phyloP scores from a whole-genome alignment of 2,888 invertebrate species.

The Cheilosia soror region DNA sequence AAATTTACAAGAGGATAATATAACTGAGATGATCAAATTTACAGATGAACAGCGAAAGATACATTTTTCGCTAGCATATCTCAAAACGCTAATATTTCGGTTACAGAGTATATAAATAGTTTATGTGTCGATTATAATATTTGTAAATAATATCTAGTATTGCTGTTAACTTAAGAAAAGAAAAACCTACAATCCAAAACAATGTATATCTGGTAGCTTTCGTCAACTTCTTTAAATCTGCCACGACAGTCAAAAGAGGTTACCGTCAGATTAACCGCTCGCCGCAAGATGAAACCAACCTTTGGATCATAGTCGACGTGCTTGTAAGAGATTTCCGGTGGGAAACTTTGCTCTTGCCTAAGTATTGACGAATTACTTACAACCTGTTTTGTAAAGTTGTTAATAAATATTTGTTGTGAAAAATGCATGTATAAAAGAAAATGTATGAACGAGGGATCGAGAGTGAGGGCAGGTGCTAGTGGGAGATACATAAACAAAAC shows the following conservation, averaged over 20 bases:
- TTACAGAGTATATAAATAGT: slow-evolving; percentile 7
- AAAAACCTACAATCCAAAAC: slow-evolving; percentile 54
- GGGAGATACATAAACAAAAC: slow-evolving; percentile 15
- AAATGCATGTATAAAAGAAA: slow-evolving; percentile 6
- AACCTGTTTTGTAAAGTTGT: slow-evolving; percentile 60
- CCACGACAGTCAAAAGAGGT: slow-evolving; percentile 33
- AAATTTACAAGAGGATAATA: slow-evolving; percentile 54
- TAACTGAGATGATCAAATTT: slow-evolving; percentile 52
- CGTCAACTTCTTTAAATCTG: slow-evolving; percentile 6
- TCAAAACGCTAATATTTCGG: slow-evolving; percentile 41
- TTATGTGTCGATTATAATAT: slow-evolving; percentile 25
- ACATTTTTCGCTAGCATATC: slow-evolving; percentile 31
- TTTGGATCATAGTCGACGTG: slow-evolving; percentile 77
- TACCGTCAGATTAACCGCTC: slow-evolving; percentile 42
- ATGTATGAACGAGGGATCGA: slow-evolving; percentile 17
- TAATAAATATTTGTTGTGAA: slow-evolving; percentile 60
- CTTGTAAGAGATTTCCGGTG: slow-evolving; percentile 76
- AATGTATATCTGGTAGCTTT: slow-evolving; percentile 44
- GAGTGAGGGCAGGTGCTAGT: not conserved
- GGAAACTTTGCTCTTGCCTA: slow-evolving; percentile 74
- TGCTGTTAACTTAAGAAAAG: not conserved
- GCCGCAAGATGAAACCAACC: slow-evolving; percentile 78
- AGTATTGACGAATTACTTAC: slow-evolving; percentile 76
- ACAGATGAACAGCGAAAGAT: slow-evolving; percentile 56
- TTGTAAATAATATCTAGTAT: slow-evolving; percentile 16